phyloP scores from a whole-genome alignment of 2,888 invertebrate species.

The Amaurobius ferox region DNA sequence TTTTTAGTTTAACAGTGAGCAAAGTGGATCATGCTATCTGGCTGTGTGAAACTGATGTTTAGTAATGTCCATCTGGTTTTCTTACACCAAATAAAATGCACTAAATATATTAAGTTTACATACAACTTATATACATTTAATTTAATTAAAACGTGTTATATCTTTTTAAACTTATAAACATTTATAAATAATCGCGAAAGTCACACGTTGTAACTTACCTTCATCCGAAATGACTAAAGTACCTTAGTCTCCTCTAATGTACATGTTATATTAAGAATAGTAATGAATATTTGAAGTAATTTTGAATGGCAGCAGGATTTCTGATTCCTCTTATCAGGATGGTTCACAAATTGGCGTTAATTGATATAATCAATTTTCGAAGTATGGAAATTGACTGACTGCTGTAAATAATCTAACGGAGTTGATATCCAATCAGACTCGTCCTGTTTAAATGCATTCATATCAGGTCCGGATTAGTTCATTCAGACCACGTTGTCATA shows the following conservation, averaged over 20 bases:
- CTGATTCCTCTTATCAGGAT: constrained; percentile 2
- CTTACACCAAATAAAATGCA: no score
- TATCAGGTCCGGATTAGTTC: neutral
- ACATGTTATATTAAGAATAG: neutral
- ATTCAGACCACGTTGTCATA: neutral
- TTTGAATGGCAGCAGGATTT: neutral
- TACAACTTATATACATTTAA: no score
- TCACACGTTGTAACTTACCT: no score
- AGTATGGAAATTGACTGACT: constrained; percentile 9
- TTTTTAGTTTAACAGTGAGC: no score
- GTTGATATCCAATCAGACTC: neutral
- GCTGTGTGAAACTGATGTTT: no score
- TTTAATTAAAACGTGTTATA: no score
- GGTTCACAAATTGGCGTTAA: constrained; percentile 3
- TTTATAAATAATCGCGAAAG: no score
- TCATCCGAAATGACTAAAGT: no score
- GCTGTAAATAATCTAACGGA: neutral
- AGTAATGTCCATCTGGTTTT: no score
- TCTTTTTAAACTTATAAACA: no score
- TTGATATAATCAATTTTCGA: constrained; percentile 11
- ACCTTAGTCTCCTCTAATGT: neutral
- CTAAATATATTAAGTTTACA: no score
- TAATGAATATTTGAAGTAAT: neutral
- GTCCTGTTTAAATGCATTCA: constrained; percentile 1
- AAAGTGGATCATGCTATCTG: no score